These are phyloP conservation scores for Brachypodius melanocephalos DNA, from an alignment of 2,113 vertebrate species.

Conservation along the genomic window DNA sequence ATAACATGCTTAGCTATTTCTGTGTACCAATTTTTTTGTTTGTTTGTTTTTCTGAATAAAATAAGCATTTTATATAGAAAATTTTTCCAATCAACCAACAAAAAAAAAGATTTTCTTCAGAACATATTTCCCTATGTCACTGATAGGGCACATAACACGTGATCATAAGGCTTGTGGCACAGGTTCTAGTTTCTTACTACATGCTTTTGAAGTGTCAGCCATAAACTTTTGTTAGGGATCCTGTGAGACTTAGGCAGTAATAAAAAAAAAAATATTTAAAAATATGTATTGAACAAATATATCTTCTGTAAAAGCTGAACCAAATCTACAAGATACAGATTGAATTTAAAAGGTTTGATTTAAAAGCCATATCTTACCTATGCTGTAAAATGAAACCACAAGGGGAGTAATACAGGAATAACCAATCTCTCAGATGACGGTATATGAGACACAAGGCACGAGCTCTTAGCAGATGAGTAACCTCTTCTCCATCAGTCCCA, in stretches of 20 bases:
- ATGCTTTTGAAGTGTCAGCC: not conserved
- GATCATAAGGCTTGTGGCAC: not conserved
- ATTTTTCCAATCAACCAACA: not conserved
- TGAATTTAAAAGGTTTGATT: not conserved
- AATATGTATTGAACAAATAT: not conserved
- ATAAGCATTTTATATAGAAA: not conserved
- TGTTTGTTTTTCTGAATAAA: not conserved
- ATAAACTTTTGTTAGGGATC: not conserved
- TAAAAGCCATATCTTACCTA: not conserved
- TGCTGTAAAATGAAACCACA: not conserved
- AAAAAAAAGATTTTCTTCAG: not conserved
- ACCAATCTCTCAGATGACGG: not conserved
- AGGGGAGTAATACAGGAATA: not conserved
- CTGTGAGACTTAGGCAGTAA: not conserved
- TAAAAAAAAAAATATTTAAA: not conserved
- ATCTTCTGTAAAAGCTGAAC: not conserved
- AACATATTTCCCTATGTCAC: not conserved
- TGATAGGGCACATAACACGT: rapidly evolving
- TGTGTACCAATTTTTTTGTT: not conserved
- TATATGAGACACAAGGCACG: not conserved
- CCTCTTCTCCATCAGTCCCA: not conserved
- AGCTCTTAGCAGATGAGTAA: not conserved
- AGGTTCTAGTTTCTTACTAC: not conserved
- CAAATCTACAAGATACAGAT: not conserved
- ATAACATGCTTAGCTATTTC: not conserved